A percentile compares a stretch with the other conserved stretches of the same genome.
Evolutionary conservation across 35 echinoderm and acorn worm genomes (phyloP).

Genomic region (Anneissia japonica): DNA sequence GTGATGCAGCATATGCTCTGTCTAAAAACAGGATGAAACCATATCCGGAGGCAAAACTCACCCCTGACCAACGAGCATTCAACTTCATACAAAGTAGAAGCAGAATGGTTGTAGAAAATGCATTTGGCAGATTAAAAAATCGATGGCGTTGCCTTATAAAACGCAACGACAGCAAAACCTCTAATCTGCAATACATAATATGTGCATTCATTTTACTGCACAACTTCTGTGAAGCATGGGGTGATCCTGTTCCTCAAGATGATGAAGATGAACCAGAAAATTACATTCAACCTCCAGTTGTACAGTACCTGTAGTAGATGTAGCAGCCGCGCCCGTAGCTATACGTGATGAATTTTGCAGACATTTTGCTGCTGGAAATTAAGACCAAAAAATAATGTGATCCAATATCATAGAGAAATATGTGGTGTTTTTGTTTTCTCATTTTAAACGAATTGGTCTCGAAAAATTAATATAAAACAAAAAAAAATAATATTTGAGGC

Average conservation of each 20-base stretch:
- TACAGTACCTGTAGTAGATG: too few relatives aligned
- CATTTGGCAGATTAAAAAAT: slow-evolving; percentile 2
- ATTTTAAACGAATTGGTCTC: too few relatives aligned
- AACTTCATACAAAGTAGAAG: not conserved
- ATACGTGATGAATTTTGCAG: too few relatives aligned
- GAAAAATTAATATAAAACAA: too few relatives aligned
- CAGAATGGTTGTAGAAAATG: slow-evolving; percentile 6
- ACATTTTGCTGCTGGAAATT: too few relatives aligned
- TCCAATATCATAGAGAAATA: too few relatives aligned
- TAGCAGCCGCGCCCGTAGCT: too few relatives aligned
- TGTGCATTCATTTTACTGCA: not conserved
- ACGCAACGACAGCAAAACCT: slow-evolving; percentile 1
- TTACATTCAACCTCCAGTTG: too few relatives aligned
- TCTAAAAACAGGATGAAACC: not conserved
- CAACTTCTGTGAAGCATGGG: not conserved
- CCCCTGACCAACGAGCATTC: not conserved
- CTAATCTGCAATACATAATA: not conserved
- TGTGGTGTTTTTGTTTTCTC: too few relatives aligned
- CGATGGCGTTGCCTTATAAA: slow-evolving; percentile 29
- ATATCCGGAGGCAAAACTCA: not conserved
- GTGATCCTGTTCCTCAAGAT: not conserved
- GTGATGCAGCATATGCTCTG: not conserved
- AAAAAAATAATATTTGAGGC: too few relatives aligned
- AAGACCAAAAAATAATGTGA: too few relatives aligned
- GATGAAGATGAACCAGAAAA: too few relatives aligned